Evolutionary conservation across 2,797 vertebrate genomes (phyloP), one percentile per base, ranked within the genome.

Genomic region (Podarcis lilfordi): DNA sequence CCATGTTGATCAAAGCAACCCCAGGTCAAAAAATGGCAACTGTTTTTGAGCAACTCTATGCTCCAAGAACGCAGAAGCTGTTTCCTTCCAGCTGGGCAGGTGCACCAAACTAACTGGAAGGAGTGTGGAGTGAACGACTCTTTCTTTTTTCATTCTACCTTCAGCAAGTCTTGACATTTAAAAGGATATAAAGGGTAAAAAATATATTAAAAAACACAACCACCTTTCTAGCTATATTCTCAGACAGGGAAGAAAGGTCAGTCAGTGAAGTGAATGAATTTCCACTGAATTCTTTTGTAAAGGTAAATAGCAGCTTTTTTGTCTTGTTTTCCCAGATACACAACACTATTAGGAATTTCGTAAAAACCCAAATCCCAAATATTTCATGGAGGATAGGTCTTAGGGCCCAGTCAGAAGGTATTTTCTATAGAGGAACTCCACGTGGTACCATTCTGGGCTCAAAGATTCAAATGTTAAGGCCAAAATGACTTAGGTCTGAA

Each of bases 251-350:
- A 88, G 84, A 88, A 77, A 92, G 43, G 80, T 84, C 88, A 90
- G 89, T 91, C 90, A 86, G 72, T 83, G 88, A 92, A 93, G 78
- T 91, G 0, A 89, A 0, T 80, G 91, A 35, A 75, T 25, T 23
- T 87, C 88, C 76, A 68, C 82, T 72, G 68, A 93, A 87, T 88
- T 75, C 59, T 94, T 88, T 84, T 5, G 71, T 84, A 92, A 91
- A 68, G 85, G 59, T 90, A 92, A 88, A 91, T 92, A 95, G 94
- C 92, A 94, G 94, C 92, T 91, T 93, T 93, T 95, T 1, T 55
- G 50, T 55, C 1, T 66, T 93, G 92, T 61, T 80, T 94, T 61
- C 61, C 87, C 88, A 92, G 23, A 87, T 89, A 93, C 78, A 91
- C 15, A 64, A 88, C 11, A 27, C 45, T 91, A 89, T 35, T 29